Evolutionary conservation across 23 tunicate species (phyloP), one percentile per base, ranked within the genome.

Genomic region (Ascidia mentula): DNA sequence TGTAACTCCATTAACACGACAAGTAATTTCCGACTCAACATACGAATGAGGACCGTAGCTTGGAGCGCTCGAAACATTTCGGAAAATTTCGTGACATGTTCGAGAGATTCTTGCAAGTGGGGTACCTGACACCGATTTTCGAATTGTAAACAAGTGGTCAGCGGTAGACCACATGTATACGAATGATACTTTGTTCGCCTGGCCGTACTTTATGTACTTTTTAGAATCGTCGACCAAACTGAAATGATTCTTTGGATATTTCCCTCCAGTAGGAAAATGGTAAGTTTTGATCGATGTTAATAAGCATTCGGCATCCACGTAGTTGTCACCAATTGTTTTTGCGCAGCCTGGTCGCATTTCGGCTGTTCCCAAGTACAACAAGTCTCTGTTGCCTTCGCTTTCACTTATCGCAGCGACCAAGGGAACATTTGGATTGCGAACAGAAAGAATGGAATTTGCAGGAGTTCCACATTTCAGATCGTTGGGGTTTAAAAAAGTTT

Each of bases 291-390:
- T 53, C 24, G 65, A 53, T 28, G 24, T 53, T 53, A 20, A 3
- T 9, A 28, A 20, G 13, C 65, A 53, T 53, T 53, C 13, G 1
- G 65, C 28, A 28, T 9, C 13, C 7, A 53, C 4, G 65, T 53
- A 53, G 13, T 53, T 53, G 12, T 20, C 24, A 28, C 13, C 65
- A 26, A 53, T 28, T 20, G 24, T 26, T 3, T 6, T 5, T 20
- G 2, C 24, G 65, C 65, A 53, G 13, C 24, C 65, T 20, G 65
- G 4, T 3, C 7, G 7, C 13, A 20, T 53, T 5, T 53, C 77
- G 9, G 86, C 46, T 34, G 34, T 31, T 5, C 86, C 86, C 37
- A 82, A 26, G 72, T 82, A 82, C 79, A 82, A 34, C 13, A 73
- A 34, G 35, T 82, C 79, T 0, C 38, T 15, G 26, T 72, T 37